Percentiles rank a stretch among this genome's conserved stretches.
Conservation (phyloP, 2,888 invertebrate species). For the Alloscopus bannaensis region DNA sequence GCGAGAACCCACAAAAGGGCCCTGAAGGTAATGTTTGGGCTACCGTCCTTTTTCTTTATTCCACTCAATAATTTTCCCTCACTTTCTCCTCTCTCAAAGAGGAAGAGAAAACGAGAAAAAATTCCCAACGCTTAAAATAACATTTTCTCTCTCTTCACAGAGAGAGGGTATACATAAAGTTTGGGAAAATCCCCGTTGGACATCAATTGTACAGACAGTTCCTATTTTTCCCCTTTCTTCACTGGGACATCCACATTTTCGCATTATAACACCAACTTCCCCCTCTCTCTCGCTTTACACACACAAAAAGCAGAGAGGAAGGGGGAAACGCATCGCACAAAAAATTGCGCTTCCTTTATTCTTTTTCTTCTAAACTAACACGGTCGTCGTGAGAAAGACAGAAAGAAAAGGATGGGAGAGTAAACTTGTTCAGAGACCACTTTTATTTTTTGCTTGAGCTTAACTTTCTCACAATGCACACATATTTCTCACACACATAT, state of each 20-base stretch:
- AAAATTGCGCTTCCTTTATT: not conserved
- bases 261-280: too few species aligned
- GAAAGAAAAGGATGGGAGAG: too few species aligned
- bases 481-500: too few species aligned
- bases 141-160: too few species aligned
- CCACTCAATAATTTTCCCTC: constrained; percentile 36
- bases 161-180: too few species aligned
- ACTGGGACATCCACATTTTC: not conserved
- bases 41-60: too few species aligned
- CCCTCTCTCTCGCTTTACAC: too few species aligned
- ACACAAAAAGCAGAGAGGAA: not conserved
- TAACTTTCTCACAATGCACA: too few species aligned
- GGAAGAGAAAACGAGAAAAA: not conserved
- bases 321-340: not conserved
- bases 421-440: too few species aligned
- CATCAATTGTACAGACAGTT: constrained; percentile 8
- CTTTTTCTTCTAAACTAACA: not conserved
- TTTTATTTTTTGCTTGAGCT: too few species aligned
- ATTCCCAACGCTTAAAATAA: constrained; percentile 31
- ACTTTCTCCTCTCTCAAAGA: not conserved
- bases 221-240: not conserved
- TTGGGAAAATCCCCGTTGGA: constrained; percentile 11
- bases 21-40: constrained; percentile 26
- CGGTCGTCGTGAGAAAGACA: too few species aligned
- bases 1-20: constrained; percentile 27